Conservation (phyloP, 2,888 invertebrate species). For the Parapristionchus giblindavisi region DNA sequence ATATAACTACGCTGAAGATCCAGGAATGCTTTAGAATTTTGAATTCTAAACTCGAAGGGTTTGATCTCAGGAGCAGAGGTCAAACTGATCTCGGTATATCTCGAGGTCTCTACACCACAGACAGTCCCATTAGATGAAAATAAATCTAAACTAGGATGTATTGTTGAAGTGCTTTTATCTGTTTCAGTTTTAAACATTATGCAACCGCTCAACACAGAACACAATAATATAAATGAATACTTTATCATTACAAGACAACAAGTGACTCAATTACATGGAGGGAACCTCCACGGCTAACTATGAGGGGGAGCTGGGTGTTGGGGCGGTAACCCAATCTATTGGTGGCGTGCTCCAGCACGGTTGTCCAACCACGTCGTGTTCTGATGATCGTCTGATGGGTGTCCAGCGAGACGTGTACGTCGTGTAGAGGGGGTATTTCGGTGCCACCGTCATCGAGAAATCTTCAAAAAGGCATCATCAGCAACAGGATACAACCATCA, state of each 20-base stretch:
- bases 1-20: slow-evolving; percentile 18
- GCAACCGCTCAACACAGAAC: slow-evolving; percentile 18
- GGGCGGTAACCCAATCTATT: neutral
- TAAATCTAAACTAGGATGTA: slow-evolving; percentile 16
- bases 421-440: neutral
- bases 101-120: slow-evolving; percentile 17
- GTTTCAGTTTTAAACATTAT: slow-evolving; percentile 16
- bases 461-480: too few relatives aligned
- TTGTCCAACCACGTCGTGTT: neutral
- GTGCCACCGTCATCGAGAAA: too few relatives aligned
- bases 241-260: neutral
- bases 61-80: slow-evolving; percentile 11
- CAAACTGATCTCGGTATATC: slow-evolving; percentile 9
- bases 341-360: neutral
- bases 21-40: slow-evolving; percentile 26
- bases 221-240: too few relatives aligned
- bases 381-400: neutral
- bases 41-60: slow-evolving; percentile 7
- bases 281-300: neutral
- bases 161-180: slow-evolving; percentile 7
- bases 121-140: slow-evolving; percentile 18
- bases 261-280: slow-evolving; percentile 7
- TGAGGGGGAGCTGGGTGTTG: neutral
- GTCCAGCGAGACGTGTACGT: neutral
- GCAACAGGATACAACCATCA: too few relatives aligned